Base-by-base conservation (phyloP, 2,888 invertebrate species). In the Neuroscelio doddi region DNA sequence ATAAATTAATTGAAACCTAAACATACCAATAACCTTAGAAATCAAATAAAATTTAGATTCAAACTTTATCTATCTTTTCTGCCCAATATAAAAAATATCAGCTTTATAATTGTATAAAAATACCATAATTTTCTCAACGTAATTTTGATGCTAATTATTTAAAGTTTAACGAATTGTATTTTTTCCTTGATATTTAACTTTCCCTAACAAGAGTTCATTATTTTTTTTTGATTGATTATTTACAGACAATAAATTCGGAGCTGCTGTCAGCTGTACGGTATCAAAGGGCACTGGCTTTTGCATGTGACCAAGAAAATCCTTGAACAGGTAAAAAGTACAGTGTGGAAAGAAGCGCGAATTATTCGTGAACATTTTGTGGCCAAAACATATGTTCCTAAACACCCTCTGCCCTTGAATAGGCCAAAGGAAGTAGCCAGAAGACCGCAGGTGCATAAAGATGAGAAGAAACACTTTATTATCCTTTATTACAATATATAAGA, bases 401-500 rank as follows among this genome's bases (percentile, higher is more conserved):
- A 64, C 69, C 64, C 66, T 61, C 53, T 61, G 69, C 65, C 69
- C 65, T 65, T 64, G 64, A 58, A 66, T 64, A 57, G 41, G 53
- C 38, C 51, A 50, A 47, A 63, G 69, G 69, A 69, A 69, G 65
- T 61, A 56, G 52, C 46, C 55, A 45, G 55, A 49, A 66, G 64
- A 55, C 44, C 62, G 56, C 69, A 69, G 69, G 69, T 69, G 69
- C 50, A 34, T 24, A 41, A 41, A 62, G 38, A 58, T 52, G 66
- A 64, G 62, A 69, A 66, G 58, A 45, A 64, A 69, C 57, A 69
- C 46, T 61, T 64, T 56, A 45, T 44, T 38, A 30, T 49, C 45
- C 14, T 12, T 36, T 34, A 36, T 55, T 30, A 39, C n/a, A n/a
- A n/a, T n/a, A n/a, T n/a, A n/a, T n/a, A n/a, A n/a, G n/a, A n/a